Evolutionary conservation across 1,140 invertebrate genomes (phyloP).

Genomic region (Drosophila pseudoobscura): DNA sequence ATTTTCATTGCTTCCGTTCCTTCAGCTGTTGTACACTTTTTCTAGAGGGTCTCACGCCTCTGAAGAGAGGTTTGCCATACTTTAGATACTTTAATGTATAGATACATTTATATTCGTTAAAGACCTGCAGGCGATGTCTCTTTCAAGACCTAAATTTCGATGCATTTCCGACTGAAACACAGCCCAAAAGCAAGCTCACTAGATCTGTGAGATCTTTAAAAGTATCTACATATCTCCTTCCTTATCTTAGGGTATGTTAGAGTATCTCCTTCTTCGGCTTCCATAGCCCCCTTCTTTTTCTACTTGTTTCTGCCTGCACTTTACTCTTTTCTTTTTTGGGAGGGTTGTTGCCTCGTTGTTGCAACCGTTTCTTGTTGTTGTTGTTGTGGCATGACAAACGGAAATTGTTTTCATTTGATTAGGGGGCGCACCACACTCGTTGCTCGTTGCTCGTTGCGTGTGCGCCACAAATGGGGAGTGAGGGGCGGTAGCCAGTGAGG

Average conservation of each 20-base stretch:
- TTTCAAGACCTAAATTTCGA: too few species aligned
- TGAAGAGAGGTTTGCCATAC: not conserved
- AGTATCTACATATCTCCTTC: too few species aligned
- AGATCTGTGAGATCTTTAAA: too few species aligned
- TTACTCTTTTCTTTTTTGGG: slow-evolving; percentile 43
- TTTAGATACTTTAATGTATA: too few species aligned
- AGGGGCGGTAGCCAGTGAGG: not conserved
- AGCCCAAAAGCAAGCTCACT: too few species aligned
- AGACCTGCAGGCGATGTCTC: too few species aligned
- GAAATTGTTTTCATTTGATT: slow-evolving; percentile 74
- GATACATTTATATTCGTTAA: too few species aligned
- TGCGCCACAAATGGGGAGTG: slow-evolving; percentile 5
- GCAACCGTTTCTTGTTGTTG: slow-evolving; percentile 30
- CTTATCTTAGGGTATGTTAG: too few species aligned
- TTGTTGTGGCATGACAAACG: slow-evolving; percentile 62
- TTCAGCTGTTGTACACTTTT: slow-evolving; percentile 21
- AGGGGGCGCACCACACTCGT: slow-evolving; percentile 12
- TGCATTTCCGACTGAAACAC: too few species aligned
- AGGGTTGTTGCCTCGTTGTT: slow-evolving; percentile 15
- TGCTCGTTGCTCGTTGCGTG: slow-evolving; percentile 42
- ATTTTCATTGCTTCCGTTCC: slow-evolving; percentile 69
- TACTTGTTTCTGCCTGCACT: slow-evolving; percentile 45
- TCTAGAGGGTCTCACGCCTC: not conserved
- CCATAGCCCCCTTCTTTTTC: not conserved
- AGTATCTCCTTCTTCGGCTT: too few species aligned